A percentile compares a stretch with the other conserved stretches of the same genome.
Evolutionary conservation across 2,113 vertebrate genomes (phyloP).

Genomic region (Trinectes maculatus): DNA sequence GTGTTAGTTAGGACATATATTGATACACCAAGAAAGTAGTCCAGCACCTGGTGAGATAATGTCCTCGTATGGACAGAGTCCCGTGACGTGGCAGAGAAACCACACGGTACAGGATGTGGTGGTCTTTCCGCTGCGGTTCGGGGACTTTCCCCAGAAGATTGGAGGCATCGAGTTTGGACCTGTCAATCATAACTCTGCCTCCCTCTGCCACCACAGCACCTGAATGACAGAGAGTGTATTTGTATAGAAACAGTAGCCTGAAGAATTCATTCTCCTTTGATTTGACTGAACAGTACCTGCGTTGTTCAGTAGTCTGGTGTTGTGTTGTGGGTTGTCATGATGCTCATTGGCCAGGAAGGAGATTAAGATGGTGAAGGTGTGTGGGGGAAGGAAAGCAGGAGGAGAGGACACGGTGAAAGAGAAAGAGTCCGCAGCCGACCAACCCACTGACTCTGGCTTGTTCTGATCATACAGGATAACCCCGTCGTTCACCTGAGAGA

Average conservation of each 20-base stretch:
- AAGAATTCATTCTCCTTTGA: no score
- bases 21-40: neutral
- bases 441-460: constrained; percentile 71
- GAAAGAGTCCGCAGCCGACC: constrained; percentile 85
- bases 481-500: constrained; percentile 82
- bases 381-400: constrained; percentile 82
- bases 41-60: constrained; percentile 80
- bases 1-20: no score
- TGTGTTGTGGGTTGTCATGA: constrained; percentile 53
- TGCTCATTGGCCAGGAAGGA: constrained; percentile 77
- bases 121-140: constrained; percentile 72
- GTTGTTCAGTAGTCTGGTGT: constrained; percentile 83
- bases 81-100: constrained; percentile 83
- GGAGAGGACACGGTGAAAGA: constrained; percentile 83
- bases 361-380: constrained; percentile 85
- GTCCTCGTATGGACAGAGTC: constrained; percentile 80
- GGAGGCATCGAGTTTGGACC: constrained; percentile 87
- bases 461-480: constrained; percentile 84
- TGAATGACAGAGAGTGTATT: constrained; percentile 64
- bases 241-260: neutral
- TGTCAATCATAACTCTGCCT: constrained; percentile 84
- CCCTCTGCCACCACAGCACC: constrained; percentile 88
- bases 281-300: constrained; percentile 75
- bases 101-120: constrained; percentile 87
- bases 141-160: constrained; percentile 86